Percentiles rank a stretch among this genome's conserved stretches.
phyloP scores from a whole-genome alignment of 53 echinoderm and acorn worm genomes.

The Holothuria leucospilota region DNA sequence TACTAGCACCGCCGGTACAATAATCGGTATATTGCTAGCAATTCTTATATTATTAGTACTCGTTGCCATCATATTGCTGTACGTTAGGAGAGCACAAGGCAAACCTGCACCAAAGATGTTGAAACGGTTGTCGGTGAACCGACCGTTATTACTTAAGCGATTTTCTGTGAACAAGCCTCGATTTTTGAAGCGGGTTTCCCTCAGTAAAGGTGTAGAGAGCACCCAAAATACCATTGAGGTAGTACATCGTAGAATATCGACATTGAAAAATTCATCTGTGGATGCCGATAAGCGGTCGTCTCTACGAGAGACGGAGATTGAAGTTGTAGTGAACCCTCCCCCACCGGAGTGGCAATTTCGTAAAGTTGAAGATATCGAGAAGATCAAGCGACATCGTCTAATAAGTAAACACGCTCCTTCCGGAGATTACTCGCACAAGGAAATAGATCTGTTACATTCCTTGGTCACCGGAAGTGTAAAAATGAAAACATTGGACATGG shows the following conservation, averaged over 20 bases:
- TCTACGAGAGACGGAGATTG: slow-evolving; percentile 69
- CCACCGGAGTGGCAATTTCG: slow-evolving; percentile 86
- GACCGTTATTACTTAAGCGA: slow-evolving; percentile 1
- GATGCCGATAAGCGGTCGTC: slow-evolving; percentile 30
- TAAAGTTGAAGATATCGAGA: slow-evolving; percentile 66
- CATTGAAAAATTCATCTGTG: background rate
- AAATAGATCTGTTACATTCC: slow-evolving; percentile 30
- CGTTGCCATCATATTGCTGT: background rate
- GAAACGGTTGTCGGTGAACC: slow-evolving; percentile 23
- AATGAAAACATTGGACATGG: background rate
- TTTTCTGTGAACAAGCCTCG: slow-evolving; percentile 18
- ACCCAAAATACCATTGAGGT: slow-evolving; percentile 7
- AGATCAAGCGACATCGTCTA: slow-evolving; percentile 18
- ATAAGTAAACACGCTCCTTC: background rate
- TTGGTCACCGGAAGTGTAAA: slow-evolving; percentile 25
- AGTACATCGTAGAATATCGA: slow-evolving; percentile 22
- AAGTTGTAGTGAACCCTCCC: slow-evolving; percentile 86
- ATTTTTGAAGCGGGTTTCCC: background rate
- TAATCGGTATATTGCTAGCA: slow-evolving; percentile 21
- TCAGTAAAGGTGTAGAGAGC: slow-evolving; percentile 19
- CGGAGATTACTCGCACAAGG: slow-evolving; percentile 30
- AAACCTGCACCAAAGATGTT: slow-evolving; percentile 13
- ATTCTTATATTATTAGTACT: slow-evolving; percentile 12
- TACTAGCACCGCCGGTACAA: background rate
- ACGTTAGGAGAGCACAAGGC: slow-evolving; percentile 5